Evolutionary conservation across 2,888 invertebrate species (phyloP).

Genomic region (Sinopyrophorus schimmeli): DNA sequence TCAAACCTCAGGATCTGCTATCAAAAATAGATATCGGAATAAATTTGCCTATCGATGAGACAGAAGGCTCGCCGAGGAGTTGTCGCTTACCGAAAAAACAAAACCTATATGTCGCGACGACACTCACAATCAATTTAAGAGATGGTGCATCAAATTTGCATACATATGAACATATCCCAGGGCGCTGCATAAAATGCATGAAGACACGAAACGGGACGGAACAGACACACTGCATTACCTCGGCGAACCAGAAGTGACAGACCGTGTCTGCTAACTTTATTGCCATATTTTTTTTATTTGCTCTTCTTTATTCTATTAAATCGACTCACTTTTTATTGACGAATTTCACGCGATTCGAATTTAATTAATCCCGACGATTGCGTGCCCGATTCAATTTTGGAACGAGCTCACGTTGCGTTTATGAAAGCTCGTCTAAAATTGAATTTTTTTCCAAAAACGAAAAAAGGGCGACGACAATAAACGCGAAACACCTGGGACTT

Average conservation of each 20-base stretch:
- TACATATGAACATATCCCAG: conserved; percentile 44
- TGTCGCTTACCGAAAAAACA: conserved; percentile 25
- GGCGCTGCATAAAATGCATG: conserved; percentile 37
- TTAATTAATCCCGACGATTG: conserved; percentile 7
- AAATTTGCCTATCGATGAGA: conserved; percentile 28
- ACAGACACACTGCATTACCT: conserved; percentile 40
- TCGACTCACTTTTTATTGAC: conserved; percentile 8
- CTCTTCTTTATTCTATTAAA: conserved; percentile 7
- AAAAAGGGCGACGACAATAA: conserved; percentile 3
- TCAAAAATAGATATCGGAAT: conserved; percentile 27
- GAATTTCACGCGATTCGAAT: conserved; percentile 8
- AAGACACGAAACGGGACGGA: conserved; percentile 38
- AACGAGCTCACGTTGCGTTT: conserved; percentile 3
- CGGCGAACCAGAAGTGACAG: conserved; percentile 34
- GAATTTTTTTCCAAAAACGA: conserved; percentile 13
- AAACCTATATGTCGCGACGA: conserved; percentile 41
- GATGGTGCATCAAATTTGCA: conserved; percentile 45
- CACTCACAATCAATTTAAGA: conserved; percentile 46
- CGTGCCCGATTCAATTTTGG: conserved; percentile 3
- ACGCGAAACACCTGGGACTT: conserved; percentile 20
- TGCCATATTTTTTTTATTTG: conserved; percentile 8
- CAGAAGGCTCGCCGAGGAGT: conserved; percentile 20
- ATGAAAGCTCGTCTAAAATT: too few relatives aligned
- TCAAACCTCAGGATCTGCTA: conserved; percentile 4
- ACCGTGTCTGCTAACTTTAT: conserved; percentile 27